Evolutionary conservation across 2,113 vertebrate species (phyloP), one percentile per base, ranked within the genome.

Genomic region (Ictidomys tridecemlineatus): DNA sequence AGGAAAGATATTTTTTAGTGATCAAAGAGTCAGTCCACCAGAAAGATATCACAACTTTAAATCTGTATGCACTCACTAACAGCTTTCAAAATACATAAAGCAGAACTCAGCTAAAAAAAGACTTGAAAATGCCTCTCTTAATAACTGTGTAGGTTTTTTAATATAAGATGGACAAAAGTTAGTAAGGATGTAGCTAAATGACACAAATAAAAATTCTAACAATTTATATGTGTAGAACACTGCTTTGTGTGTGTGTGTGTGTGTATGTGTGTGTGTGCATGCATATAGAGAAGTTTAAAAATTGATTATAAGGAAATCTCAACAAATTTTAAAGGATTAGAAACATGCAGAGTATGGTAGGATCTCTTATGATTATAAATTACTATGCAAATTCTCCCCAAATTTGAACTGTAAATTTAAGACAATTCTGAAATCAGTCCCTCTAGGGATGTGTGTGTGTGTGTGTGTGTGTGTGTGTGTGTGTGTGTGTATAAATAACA

Each of bases 1-100:
- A 53, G 37, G 45, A 65, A 3, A 24, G 48, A 73, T 42, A 90
- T 93, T 76, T 85, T 8, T 39, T 85, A 73, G 1, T 58, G 53
- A 58, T 58, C 18, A 79, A 85, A 65, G 37, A 11, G 34, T 89
- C 56, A 85, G 32, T 24, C 79, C 34, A 56, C 32, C 24, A 89
- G 56, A 74, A 95, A 69, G 45, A 79, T 42, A 58, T 48, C 65
- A 56, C 8, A 89, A 72, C 78, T 78, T 9, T 22, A 96, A 89
- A 84, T n/a, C 69, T 79, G 16, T 53, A 53, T 65, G 14, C 22
- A 87, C 13, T 22, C 39, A 73, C 73, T 9, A 32, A 74, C 18
- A 65, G 45, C 37, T 91, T 91, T 93, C n/a, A 67, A 91, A 74
- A 74, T 80, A 85, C 24, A 80, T 45, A 93, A 58, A 82, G 32